A percentile compares a stretch with the other conserved stretches of the same genome.
These are phyloP conservation scores for Anarrhichthys ocellatus DNA, from an alignment of 2,113 vertebrate genomes.

Conservation along the genomic window DNA sequence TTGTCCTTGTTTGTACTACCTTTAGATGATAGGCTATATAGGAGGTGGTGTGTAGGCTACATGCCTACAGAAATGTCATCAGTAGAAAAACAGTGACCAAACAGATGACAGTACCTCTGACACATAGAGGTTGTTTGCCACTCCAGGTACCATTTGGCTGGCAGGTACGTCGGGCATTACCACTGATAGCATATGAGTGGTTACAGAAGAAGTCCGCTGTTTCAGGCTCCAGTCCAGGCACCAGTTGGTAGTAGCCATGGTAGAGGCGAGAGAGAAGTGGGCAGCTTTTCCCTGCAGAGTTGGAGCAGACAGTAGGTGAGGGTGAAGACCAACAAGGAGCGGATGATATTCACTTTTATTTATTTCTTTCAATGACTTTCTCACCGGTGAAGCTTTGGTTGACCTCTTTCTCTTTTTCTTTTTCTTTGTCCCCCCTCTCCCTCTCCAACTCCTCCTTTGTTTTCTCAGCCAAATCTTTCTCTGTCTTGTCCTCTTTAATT, in stretches of 20 bases:
- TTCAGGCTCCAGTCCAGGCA: constrained; percentile 83
- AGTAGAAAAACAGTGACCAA: background rate
- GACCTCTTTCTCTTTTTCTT: constrained; percentile 69
- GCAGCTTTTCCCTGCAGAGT: constrained; percentile 85
- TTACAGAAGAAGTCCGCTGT: constrained; percentile 91
- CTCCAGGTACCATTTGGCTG: constrained; percentile 84
- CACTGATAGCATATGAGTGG: constrained; percentile 91
- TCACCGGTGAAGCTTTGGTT: constrained; percentile 79
- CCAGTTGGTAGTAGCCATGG: constrained; percentile 88
- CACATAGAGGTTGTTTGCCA: constrained; percentile 81
- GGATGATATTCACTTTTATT: background rate
- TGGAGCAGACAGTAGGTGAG: constrained; percentile 1
- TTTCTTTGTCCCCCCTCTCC: constrained; percentile 47
- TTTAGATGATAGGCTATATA: background rate
- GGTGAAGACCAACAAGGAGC: background rate
- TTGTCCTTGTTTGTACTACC: background rate
- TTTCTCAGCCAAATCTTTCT: constrained; percentile 37
- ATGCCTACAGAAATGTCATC: background rate
- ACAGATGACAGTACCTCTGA: constrained; percentile 75
- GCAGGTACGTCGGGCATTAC: constrained; percentile 87
- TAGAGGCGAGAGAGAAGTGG: constrained; percentile 86
- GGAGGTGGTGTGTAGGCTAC: background rate
- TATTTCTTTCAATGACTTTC: background rate
- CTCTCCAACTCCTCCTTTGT: constrained; percentile 50
- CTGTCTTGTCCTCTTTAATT: constrained; percentile 35